These are phyloP conservation scores for Epinephelus malabaricus DNA, from an alignment of 2,797 vertebrate genomes.

Conservation along the genomic window DNA sequence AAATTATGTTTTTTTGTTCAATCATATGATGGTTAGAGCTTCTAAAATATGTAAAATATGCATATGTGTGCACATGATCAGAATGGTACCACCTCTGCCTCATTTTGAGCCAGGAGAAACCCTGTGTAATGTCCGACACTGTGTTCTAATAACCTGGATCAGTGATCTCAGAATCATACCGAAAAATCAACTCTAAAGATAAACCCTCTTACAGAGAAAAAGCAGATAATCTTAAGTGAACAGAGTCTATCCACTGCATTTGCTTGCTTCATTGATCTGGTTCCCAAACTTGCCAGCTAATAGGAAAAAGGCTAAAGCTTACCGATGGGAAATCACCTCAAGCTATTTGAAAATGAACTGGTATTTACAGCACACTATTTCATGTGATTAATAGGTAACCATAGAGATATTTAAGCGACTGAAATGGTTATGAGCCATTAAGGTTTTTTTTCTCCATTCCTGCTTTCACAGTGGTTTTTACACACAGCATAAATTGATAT, in stretches of 20 bases:
- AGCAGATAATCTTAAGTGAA: conserved; percentile 39
- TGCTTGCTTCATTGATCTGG: conserved; percentile 68
- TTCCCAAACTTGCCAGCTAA: conserved; percentile 60
- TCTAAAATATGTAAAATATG: too few species aligned
- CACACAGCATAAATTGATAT: conserved; percentile 29
- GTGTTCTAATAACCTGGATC: conserved; percentile 32
- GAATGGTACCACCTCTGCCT: too few species aligned
- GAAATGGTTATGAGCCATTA: conserved; percentile 47
- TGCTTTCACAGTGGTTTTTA: conserved; percentile 21
- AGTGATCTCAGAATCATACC: conserved; percentile 26
- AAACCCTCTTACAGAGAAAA: conserved; percentile 30
- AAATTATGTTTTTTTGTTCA: too few species aligned
- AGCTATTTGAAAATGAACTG: conserved; percentile 50
- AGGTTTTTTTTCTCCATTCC: conserved; percentile 45
- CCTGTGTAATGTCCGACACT: conserved; percentile 5
- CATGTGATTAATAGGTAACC: conserved; percentile 48
- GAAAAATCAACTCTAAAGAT: conserved; percentile 26
- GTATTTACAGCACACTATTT: conserved; percentile 52
- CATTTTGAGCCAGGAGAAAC: too few species aligned
- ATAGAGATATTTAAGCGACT: conserved; percentile 45
- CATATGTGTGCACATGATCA: too few species aligned
- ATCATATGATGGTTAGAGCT: too few species aligned
- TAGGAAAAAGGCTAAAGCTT: conserved; percentile 48
- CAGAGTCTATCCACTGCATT: conserved; percentile 34
- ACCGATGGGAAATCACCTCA: conserved; percentile 52